A percentile compares a stretch with the other conserved stretches of the same genome.
Conservation (phyloP, 1,140 invertebrate genomes). For the Phocides pigmalion region DNA sequence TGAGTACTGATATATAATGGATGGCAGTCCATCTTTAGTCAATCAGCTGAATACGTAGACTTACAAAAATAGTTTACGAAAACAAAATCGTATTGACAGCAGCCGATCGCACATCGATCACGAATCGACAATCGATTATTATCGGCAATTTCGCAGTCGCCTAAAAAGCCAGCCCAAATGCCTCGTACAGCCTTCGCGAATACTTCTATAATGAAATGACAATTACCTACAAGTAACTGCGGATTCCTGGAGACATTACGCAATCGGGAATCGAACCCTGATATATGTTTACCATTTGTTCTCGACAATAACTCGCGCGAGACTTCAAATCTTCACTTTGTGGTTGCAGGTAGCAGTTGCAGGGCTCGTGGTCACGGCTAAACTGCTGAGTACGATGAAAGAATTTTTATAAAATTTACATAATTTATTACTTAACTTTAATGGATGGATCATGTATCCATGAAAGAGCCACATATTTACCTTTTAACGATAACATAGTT, state of each 20-base stretch:
- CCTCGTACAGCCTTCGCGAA: slow-evolving; percentile 56
- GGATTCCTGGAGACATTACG: slow-evolving; percentile 63
- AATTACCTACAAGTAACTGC: slow-evolving; percentile 67
- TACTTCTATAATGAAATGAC: slow-evolving; percentile 82
- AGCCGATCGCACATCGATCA: slow-evolving; percentile 50
- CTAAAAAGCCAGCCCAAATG: slow-evolving; percentile 65
- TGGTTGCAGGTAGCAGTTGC: too few species aligned
- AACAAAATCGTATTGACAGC: slow-evolving; percentile 26
- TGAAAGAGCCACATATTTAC: too few species aligned
- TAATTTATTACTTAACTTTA: too few species aligned
- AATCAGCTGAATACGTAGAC: too few species aligned
- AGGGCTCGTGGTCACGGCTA: too few species aligned
- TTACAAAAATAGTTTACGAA: not conserved
- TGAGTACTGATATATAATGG: too few species aligned
- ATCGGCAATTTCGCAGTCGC: slow-evolving; percentile 67
- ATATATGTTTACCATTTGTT: slow-evolving; percentile 44
- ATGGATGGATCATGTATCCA: too few species aligned
- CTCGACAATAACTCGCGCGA: slow-evolving; percentile 35
- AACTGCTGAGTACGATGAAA: too few species aligned
- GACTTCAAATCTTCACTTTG: not conserved
- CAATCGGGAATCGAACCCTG: slow-evolving; percentile 48
- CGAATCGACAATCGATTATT: slow-evolving; percentile 72
- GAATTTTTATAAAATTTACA: too few species aligned
- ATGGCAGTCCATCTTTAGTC: too few species aligned
- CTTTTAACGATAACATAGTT: too few species aligned